A percentile compares a stretch with the other conserved stretches of the same genome.
Evolutionary conservation across 2,113 vertebrate genomes (phyloP).

Genomic region (Mystacornis crossleyi): DNA sequence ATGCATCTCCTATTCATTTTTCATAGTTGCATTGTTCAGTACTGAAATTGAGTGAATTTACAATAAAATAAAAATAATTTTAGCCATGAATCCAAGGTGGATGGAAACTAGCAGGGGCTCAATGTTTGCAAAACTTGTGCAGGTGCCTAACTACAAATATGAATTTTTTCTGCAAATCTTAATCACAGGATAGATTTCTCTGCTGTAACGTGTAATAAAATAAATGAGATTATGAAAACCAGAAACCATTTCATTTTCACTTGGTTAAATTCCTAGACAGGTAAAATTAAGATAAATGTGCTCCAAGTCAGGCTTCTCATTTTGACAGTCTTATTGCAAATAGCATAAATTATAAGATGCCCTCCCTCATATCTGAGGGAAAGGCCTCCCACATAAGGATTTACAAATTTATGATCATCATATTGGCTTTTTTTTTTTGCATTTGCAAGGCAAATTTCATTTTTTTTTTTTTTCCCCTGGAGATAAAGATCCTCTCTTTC

Average conservation of each 20-base stretch:
- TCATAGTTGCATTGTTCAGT: neutral
- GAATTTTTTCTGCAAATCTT: neutral
- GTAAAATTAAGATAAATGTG: slow-evolving; percentile 27
- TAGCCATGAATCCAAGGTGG: neutral
- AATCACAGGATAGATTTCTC: neutral
- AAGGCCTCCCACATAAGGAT: neutral
- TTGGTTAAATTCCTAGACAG: slow-evolving; percentile 7
- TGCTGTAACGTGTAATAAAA: neutral
- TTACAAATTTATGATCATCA: neutral
- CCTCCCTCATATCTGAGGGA: neutral
- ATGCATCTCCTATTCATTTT: neutral
- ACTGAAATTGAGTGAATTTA: neutral
- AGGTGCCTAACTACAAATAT: neutral
- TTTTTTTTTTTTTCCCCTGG: neutral
- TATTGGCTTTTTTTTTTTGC: no score
- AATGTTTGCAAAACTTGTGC: neutral
- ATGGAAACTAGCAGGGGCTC: neutral
- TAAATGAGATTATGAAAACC: neutral
- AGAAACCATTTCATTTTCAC: slow-evolving; percentile 7
- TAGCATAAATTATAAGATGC: neutral
- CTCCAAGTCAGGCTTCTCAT: neutral
- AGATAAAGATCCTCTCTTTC: neutral
- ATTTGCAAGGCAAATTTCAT: neutral
- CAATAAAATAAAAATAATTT: neutral
- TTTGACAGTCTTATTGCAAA: slow-evolving; percentile 14